Base-by-base conservation (phyloP, 2,797 vertebrate species). In the Petrocephalus sullivani region DNA sequence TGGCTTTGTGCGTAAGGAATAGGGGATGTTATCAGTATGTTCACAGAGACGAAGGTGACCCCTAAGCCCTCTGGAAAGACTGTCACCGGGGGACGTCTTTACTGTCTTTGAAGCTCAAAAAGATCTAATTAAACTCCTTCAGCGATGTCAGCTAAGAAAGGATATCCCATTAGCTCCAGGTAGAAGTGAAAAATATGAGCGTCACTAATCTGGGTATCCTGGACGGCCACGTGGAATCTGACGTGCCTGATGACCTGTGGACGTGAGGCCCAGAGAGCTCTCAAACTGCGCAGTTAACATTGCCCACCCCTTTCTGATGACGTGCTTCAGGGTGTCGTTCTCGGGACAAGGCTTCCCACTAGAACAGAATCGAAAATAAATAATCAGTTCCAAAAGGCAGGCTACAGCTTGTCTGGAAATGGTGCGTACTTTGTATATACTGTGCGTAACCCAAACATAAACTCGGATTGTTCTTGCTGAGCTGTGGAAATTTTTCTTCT, bases 131-230 rank as follows among this genome's bases (percentile, higher is more conserved):
- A 86, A 67, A 89, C 85, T 88, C 89, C 71, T 6, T 54, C 41
- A 37, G 89, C 83, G 90, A 87, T 92, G 90, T 91, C 90, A 89
- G 88, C 85, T 88, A 64, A 90, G 89, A 90, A 21, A 90, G 82
- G 90, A 91, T 91, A 88, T 89, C 89, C 89, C 89, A 89, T 91
- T 90, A 90, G 37, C 60, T 64, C 56, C 89, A 41, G 87, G 91
- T 90, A 90, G 49, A 28, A 28, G 51, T 53, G 83, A 85, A 85
- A 33, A 19, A 85, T 53, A 85, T 57, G 83, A 85, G 83, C 53
- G 56, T 85, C 49, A 49, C 83, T 85, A 57, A 85, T 85, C 83
- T 85, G 23, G 83, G 28, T 23, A 54, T 23, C 83, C 49, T 8
- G 49, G 21, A 33, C 75, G 37, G 41, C 37, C 41, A 6, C 9